Conservation (phyloP, 1,140 invertebrate species). For the Camponotus vicinus region DNA sequence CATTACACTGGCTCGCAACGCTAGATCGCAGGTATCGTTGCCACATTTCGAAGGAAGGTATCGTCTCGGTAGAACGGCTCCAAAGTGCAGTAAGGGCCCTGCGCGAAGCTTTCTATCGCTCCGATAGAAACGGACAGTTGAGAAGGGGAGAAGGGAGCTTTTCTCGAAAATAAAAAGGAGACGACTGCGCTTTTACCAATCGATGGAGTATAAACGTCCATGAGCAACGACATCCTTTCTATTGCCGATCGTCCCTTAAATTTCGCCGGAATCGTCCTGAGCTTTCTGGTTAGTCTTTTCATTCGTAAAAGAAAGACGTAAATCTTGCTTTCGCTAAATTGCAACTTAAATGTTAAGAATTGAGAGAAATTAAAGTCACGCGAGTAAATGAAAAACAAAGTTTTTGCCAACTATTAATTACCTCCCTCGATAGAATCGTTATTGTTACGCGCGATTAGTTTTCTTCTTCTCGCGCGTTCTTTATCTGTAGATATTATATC, state of each 20-base stretch:
- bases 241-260: conserved; percentile 57
- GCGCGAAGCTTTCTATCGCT: conserved; percentile 62
- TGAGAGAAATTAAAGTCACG: not conserved
- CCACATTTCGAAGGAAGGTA: conserved; percentile 48
- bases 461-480: conserved; percentile 1
- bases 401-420: too few relatives aligned
- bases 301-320: not conserved
- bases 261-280: conserved; percentile 40
- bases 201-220: conserved; percentile 55
- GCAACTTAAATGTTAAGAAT: conserved; percentile 1
- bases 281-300: conserved; percentile 33
- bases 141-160: not conserved
- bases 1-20: conserved; percentile 14
- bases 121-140: conserved; percentile 51
- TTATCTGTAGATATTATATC: conserved; percentile 12
- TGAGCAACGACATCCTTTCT: conserved; percentile 50
- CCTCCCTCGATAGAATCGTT: not conserved
- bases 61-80: conserved; percentile 39
- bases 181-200: conserved; percentile 50
- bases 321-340: conserved; percentile 31
- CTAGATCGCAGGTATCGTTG: conserved; percentile 54
- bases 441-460: conserved; percentile 11
- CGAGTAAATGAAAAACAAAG: too few relatives aligned
- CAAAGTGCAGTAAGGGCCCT: conserved; percentile 65
- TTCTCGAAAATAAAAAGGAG: conserved; percentile 43